These are phyloP conservation scores for Heterodera schachtii DNA, from an alignment of 1,140 invertebrate species.

Conservation along the genomic window DNA sequence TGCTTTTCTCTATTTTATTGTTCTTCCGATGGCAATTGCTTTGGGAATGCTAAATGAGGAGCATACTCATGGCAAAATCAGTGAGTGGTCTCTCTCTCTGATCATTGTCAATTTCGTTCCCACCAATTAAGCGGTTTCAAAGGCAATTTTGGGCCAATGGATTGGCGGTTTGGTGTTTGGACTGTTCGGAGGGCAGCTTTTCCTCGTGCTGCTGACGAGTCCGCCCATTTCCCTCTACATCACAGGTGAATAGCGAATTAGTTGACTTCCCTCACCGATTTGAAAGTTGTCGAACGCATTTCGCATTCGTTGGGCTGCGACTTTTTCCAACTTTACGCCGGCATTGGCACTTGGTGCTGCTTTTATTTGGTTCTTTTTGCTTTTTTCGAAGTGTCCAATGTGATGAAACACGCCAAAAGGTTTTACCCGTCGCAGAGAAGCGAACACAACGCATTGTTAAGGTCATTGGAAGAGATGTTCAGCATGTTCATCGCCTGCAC, in stretches of 20 bases:
- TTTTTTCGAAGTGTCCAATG: constrained; percentile 65
- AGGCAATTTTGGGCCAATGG: constrained; percentile 67
- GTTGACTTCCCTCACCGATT: constrained; percentile 22
- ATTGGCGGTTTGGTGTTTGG: constrained; percentile 67
- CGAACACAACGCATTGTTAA: constrained; percentile 41
- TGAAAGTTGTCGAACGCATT: constrained; percentile 67
- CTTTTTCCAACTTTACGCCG: constrained; percentile 68
- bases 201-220: constrained; percentile 68
- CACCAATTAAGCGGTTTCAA: constrained; percentile 66
- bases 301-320: constrained; percentile 64
- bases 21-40: constrained; percentile 67
- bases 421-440: constrained; percentile 33
- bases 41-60: constrained; percentile 68
- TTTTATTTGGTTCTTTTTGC: constrained; percentile 67
- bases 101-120: neutral
- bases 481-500: constrained; percentile 68
- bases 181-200: constrained; percentile 68
- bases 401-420: constrained; percentile 68
- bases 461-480: constrained; percentile 69
- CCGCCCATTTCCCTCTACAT: constrained; percentile 68
- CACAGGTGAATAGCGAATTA: constrained; percentile 43
- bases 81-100: constrained; percentile 48
- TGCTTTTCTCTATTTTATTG: constrained; percentile 68
- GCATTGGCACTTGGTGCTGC: constrained; percentile 67
- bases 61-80: constrained; percentile 67